Evolutionary conservation across 1,140 invertebrate genomes (phyloP).

Genomic region (Bombyx mandarina): DNA sequence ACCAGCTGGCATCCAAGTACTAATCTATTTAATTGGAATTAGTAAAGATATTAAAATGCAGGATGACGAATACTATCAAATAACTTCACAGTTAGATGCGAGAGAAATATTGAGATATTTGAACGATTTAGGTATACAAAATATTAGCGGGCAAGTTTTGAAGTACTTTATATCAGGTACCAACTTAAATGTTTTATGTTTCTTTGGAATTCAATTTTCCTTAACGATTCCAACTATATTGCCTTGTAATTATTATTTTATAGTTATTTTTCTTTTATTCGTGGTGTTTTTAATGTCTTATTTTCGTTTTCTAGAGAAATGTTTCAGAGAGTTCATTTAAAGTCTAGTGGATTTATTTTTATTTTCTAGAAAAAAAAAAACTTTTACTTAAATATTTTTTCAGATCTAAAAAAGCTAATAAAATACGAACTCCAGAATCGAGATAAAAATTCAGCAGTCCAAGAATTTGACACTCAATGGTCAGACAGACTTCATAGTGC

Average conservation of each 20-base stretch:
- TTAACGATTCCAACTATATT: too few relatives aligned
- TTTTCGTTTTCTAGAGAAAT: not conserved
- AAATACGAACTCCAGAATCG: slow-evolving; percentile 67
- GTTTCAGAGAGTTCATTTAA: not conserved
- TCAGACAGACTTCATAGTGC: slow-evolving; percentile 61
- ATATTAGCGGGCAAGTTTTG: slow-evolving; percentile 55
- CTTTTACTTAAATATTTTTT: slow-evolving; percentile 19
- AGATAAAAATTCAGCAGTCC: slow-evolving; percentile 21
- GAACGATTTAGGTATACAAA: slow-evolving; percentile 57
- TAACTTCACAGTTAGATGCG: slow-evolving; percentile 43
- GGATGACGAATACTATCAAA: slow-evolving; percentile 33
- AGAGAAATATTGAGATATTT: slow-evolving; percentile 56
- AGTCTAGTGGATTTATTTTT: not conserved
- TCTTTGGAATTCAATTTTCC: not conserved
- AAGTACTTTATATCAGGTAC: slow-evolving; percentile 57
- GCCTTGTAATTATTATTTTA: not conserved
- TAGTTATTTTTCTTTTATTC: not conserved
- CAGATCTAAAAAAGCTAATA: slow-evolving; percentile 73
- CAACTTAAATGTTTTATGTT: not conserved
- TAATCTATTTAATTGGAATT: not conserved
- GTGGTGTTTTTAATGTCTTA: not conserved
- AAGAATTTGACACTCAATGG: slow-evolving; percentile 30
- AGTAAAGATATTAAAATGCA: not conserved
- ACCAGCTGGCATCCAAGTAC: too few relatives aligned
- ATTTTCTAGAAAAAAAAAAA: slow-evolving; percentile 1